Conservation (phyloP, 2,888 invertebrate genomes). For the Pterostichus niger region DNA sequence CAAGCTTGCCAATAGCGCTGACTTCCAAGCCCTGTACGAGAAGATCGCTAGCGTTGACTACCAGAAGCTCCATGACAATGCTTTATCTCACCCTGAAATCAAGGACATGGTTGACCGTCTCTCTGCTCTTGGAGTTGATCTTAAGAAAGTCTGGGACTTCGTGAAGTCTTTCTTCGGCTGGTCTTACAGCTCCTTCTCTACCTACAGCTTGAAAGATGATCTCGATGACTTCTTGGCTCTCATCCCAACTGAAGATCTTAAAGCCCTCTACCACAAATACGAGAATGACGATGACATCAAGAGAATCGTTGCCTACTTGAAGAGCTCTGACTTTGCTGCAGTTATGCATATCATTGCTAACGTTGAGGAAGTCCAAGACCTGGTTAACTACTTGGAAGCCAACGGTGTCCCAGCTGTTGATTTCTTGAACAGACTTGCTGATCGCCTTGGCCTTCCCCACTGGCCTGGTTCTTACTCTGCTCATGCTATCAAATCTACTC, state of each 20-base stretch:
- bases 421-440: conserved; percentile 56
- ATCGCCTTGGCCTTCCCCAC: conserved; percentile 9
- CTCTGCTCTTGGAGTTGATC: conserved; percentile 6
- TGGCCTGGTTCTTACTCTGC: conserved; percentile 23
- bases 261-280: conserved; percentile 70
- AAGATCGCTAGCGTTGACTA: conserved; percentile 69
- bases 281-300: conserved; percentile 70
- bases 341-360: conserved; percentile 66
- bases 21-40: conserved; percentile 70
- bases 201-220: not conserved
- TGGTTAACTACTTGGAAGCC: conserved; percentile 61
- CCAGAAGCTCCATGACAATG: conserved; percentile 69
- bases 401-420: conserved; percentile 41
- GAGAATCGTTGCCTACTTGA: conserved; percentile 70
- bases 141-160: conserved; percentile 33
- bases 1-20: conserved; percentile 65
- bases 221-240: too few relatives aligned
- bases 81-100: conserved; percentile 70
- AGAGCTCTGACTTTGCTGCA: conserved; percentile 70
- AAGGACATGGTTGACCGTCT: conserved; percentile 57
- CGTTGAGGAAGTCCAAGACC: conserved; percentile 69
- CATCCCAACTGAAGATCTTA: not conserved
- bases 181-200: conserved; percentile 67
- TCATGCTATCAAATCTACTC: conserved; percentile 45
- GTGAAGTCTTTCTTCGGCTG: conserved; percentile 60